Conservation (phyloP, 35 echinoderm and acorn worm genomes). For the Heliocidaris tuberculata region DNA sequence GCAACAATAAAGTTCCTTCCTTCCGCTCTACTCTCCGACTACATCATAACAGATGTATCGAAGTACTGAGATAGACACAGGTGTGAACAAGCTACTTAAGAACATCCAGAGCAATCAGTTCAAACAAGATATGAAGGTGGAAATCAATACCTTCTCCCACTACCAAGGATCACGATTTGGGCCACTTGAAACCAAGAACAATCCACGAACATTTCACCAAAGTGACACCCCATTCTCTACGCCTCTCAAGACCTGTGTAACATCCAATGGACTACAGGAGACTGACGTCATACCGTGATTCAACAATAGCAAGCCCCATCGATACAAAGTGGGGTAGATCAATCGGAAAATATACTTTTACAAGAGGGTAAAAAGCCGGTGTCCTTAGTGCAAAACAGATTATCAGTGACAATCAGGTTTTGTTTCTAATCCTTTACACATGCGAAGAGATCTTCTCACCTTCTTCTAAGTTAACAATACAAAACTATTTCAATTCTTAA, state of each 20-base stretch:
- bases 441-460: background rate
- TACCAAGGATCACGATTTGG: background rate
- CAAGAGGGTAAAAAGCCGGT: background rate
- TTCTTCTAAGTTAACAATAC: background rate
- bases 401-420: background rate
- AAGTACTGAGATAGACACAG: background rate
- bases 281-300: background rate
- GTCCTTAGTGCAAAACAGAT: background rate
- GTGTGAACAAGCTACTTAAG: background rate
- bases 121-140: background rate
- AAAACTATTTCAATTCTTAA: background rate
- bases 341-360: conserved; percentile 14
- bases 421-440: background rate
- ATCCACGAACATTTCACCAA: background rate
- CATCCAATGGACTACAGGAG: background rate
- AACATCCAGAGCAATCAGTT: background rate
- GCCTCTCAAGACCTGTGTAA: background rate
- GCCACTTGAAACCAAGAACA: background rate
- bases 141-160: background rate
- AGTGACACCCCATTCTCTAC: background rate
- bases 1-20: background rate
- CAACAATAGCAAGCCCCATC: background rate
- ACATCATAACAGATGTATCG: background rate
- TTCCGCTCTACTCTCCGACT: background rate
- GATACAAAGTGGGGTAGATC: background rate